phyloP scores from a whole-genome alignment of 2,113 vertebrate genomes.

The Polypterus bichir region DNA sequence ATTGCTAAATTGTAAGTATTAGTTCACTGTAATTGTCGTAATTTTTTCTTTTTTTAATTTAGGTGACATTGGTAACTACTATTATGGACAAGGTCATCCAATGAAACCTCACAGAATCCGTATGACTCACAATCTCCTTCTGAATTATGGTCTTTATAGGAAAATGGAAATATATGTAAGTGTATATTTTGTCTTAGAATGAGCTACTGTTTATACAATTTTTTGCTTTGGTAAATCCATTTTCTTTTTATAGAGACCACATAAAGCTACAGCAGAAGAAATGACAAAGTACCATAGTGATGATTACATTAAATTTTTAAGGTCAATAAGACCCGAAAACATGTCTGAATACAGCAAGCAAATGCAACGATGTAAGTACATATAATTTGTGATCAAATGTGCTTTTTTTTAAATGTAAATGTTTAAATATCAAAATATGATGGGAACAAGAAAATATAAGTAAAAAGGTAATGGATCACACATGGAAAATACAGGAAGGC shows the following conservation, averaged over 20 bases:
- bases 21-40: too few relatives aligned
- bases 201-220: not conserved
- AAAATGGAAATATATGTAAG: constrained; percentile 77
- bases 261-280: constrained; percentile 70
- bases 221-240: constrained; percentile 19
- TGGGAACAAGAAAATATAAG: too few relatives aligned
- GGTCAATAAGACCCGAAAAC: constrained; percentile 68
- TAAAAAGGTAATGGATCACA: too few relatives aligned
- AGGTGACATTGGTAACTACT: constrained; percentile 74
- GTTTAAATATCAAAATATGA: too few relatives aligned
- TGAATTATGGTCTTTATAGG: constrained; percentile 70
- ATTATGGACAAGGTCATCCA: constrained; percentile 68
- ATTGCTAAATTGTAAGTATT: too few relatives aligned
- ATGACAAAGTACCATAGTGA: constrained; percentile 76
- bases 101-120: constrained; percentile 72
- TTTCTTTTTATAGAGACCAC: constrained; percentile 47
- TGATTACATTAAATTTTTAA: constrained; percentile 70
- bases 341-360: constrained; percentile 77
- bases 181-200: constrained; percentile 23
- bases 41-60: constrained; percentile 19
- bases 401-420: too few relatives aligned
- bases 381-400: not conserved
- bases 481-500: too few relatives aligned
- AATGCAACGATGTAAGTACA: constrained; percentile 69
- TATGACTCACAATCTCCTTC: constrained; percentile 68